Percentiles rank a stretch among this genome's conserved stretches.
Evolutionary conservation across 2,797 vertebrate species (phyloP).

Genomic region (Muscicapa striata): DNA sequence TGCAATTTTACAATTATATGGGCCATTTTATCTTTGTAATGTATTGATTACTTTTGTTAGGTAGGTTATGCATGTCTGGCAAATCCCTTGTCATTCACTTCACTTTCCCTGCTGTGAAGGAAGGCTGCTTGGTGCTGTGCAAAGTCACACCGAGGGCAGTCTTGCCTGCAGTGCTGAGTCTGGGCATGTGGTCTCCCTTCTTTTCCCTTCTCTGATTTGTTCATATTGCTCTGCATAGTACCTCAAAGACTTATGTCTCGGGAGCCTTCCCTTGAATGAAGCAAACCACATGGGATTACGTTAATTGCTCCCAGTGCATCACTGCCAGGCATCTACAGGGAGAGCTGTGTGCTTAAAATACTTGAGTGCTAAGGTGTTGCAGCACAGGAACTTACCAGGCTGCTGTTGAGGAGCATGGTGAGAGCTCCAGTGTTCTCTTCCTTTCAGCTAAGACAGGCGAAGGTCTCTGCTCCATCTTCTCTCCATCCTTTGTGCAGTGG

Average conservation of each 20-base stretch:
- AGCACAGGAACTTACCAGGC: background rate
- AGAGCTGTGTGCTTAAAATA: background rate
- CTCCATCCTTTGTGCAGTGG: constrained; percentile 91
- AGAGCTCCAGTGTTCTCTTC: constrained; percentile 36
- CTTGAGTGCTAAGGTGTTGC: background rate
- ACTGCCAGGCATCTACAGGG: background rate
- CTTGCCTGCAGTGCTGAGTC: background rate
- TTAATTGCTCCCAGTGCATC: background rate
- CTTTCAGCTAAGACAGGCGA: constrained; percentile 81
- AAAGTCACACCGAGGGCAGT: background rate
- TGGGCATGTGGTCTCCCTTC: background rate
- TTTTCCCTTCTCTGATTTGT: background rate
- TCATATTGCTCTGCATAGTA: background rate
- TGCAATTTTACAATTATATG: background rate
- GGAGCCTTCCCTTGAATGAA: background rate
- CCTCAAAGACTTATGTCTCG: background rate
- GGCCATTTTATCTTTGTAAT: background rate
- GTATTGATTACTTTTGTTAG: background rate
- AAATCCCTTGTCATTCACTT: background rate
- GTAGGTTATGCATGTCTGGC: background rate
- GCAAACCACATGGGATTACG: accelerated
- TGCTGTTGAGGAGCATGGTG: background rate
- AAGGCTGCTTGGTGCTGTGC: background rate
- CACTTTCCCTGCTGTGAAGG: background rate
- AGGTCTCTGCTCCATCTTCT: constrained; percentile 87